Evolutionary conservation across 2,888 invertebrate species (phyloP), one percentile per base, ranked within the genome.

Genomic region (Brenthis hecate): DNA sequence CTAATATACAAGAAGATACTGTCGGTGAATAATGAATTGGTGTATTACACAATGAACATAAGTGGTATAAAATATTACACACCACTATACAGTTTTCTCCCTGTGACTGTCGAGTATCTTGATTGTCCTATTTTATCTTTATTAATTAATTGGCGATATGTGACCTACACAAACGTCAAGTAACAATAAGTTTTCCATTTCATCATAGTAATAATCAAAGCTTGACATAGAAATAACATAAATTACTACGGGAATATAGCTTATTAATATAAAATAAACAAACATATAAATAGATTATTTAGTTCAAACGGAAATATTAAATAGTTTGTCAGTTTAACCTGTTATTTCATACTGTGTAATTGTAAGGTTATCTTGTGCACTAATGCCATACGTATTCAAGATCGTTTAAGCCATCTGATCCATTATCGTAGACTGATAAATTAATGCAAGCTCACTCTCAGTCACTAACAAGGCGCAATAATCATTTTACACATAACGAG

Each of bases 371-470:
- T 50, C n/a, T 36, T 48, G 54, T 48, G 51, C 5, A 47, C 32
- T 63, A 63, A 57, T 63, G 58, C 19, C n/a, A 64, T 48, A 43
- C 63, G 62, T 63, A 64, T 53, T 28, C 54, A 53, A 66, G 69
- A 69, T 68, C 68, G 65, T 70, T n/a, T 73, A 70, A 56, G 48
- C 55, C 48, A 65, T 68, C 70, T 61, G 55, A 56, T 70, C 64
- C 65, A 70, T 72, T 70, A 73, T 66, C 50, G 61, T 23, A 66
- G 65, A 56, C 70, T 73, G 73, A 73, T 73, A 71, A 70, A 69
- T 71, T 57, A 69, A 62, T 66, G 69, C 66, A 60, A 70, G 61
- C 65, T 65, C 58, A 69, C 71, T 71, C 71, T 64, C 57, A 51
- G 36, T 23, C 48, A 36, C 61, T 67, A 67, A 67, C 66, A 67